Evolutionary conservation across 2,113 vertebrate species (phyloP).

Genomic region (Jaculus jaculus): DNA sequence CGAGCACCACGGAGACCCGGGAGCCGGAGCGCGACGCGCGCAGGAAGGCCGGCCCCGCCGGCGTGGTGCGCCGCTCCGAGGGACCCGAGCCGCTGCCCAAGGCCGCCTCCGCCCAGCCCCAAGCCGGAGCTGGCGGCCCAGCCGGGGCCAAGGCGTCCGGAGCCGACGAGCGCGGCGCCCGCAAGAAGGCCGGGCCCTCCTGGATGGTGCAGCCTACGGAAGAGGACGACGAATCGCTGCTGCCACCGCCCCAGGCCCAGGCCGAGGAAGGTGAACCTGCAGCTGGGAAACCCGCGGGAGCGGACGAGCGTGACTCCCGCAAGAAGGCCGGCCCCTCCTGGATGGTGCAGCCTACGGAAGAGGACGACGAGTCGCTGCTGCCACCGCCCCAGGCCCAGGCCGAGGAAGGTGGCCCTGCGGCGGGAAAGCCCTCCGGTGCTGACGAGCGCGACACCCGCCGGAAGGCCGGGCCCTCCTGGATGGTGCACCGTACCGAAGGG

Average conservation of each 20-base stretch:
- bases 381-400: background rate
- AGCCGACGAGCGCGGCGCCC: constrained; percentile 27
- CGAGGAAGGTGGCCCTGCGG: background rate
- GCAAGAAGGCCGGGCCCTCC: constrained; percentile 55
- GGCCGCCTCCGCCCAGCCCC: constrained; percentile 51
- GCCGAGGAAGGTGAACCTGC: background rate
- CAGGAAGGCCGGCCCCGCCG: constrained; percentile 60
- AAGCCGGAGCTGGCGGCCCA: background rate
- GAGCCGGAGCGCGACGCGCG: constrained; percentile 70
- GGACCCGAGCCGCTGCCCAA: constrained; percentile 39
- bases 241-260: background rate
- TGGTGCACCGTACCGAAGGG: background rate
- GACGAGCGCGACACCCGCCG: constrained; percentile 59
- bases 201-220: constrained; percentile 65
- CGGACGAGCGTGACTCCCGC: constrained; percentile 53
- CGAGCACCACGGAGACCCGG: background rate
- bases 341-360: constrained; percentile 60
- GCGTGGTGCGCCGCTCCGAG: constrained; percentile 68
- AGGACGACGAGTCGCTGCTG: background rate
- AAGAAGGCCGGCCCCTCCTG: constrained; percentile 61
- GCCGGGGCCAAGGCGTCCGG: constrained; percentile 42
- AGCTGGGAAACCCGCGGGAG: constrained; percentile 1
- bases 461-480: constrained; percentile 67
- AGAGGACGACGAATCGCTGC: background rate
- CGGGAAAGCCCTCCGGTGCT: constrained; percentile 18